Base-by-base conservation (phyloP, 1,140 invertebrate genomes). In the Lerema accius region DNA sequence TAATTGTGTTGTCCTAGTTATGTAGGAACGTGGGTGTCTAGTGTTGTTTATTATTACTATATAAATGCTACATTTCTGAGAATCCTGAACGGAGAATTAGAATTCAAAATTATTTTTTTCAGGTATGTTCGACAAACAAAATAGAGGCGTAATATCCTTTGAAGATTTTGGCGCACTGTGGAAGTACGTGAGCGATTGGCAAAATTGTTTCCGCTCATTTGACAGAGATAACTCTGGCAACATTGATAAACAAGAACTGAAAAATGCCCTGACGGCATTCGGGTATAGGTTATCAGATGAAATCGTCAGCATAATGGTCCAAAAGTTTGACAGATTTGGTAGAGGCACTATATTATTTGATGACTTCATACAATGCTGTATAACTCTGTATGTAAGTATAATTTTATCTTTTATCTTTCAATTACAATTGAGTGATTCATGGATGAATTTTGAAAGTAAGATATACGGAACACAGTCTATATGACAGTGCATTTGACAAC, bases 131-230 rank as follows among this genome's bases (percentile, higher is more conserved):
- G 98, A 99, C 86, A 94, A 95, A 71, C 95, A 97, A 75, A 95
- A 95, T 72, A 94, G 94, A 79, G 98, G 98, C 14, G 96, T 96
- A 0, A 98, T 99, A 48, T 97, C 94, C 72, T 99, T 99, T 92
- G 95, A 98, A 75, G 98, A 99, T 87, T 99, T 99, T 92, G 94
- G 95, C 37, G 95, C 96, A 4, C 88, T 99, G 0, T 99, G 98
- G 98, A 98, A 99, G 84, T 99, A 99, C 90, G 96, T 99, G 0
- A 97, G 96, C n/a, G 97, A 99, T 80, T 99, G 98, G 98, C 97
- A 99, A 86, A 95, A 95, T 69, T 99, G 97, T 83, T 99, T 99
- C 90, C 93, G 96, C 53, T 96, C 95, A 1, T 99, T 98, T 90
- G 98, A 99, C 85, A 92, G 95, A 26, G 98, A 99, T 79, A 96